These are phyloP conservation scores for Charadrius vociferus DNA, from an alignment of 2,113 vertebrate genomes.

Conservation along the genomic window DNA sequence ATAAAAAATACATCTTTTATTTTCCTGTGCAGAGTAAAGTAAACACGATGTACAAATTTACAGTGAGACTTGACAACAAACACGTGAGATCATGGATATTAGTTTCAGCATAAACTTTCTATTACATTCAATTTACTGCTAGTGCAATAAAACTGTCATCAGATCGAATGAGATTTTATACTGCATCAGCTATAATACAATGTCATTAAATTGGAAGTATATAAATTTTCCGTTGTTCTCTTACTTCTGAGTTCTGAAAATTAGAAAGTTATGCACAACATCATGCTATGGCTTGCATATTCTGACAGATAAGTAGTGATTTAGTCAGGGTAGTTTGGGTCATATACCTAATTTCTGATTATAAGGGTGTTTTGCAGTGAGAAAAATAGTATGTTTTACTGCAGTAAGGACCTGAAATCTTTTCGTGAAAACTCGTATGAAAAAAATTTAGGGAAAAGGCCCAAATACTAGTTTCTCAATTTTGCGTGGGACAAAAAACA, in stretches of 20 bases:
- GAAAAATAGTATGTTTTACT: not conserved
- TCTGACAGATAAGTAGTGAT: not conserved
- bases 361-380: not conserved
- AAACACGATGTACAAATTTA: not conserved
- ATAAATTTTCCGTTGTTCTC: not conserved
- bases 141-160: not conserved
- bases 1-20: not conserved
- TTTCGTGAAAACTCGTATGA: not conserved
- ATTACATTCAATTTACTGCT: not conserved
- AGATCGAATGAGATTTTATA: not conserved
- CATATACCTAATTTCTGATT: not conserved
- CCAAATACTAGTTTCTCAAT: not conserved
- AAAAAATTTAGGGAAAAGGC: not conserved
- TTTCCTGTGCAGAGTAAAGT: not conserved
- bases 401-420: not conserved
- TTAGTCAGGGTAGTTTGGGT: not conserved
- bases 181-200: not conserved
- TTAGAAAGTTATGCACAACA: not conserved
- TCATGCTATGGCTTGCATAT: not conserved
- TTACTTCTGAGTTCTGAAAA: not conserved
- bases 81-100: not conserved
- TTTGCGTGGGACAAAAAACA: not conserved
- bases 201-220: not conserved
- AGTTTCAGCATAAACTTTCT: not conserved
- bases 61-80: not conserved